Conservation (phyloP, 2,113 vertebrate genomes). For the Tylochromis polylepis region DNA sequence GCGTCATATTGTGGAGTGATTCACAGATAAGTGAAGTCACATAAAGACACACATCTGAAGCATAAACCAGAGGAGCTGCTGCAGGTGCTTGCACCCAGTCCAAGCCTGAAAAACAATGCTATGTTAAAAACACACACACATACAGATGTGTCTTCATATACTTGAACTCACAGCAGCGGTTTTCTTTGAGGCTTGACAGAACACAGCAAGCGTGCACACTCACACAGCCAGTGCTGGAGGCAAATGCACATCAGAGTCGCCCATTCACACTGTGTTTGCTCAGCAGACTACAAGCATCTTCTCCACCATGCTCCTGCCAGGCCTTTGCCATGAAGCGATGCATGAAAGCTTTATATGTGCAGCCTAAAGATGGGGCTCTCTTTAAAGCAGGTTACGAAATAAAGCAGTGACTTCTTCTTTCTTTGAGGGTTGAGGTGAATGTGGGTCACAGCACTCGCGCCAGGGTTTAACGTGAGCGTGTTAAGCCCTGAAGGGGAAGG, state of each 20-base stretch:
- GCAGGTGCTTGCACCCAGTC: not conserved
- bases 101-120: not conserved
- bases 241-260: not conserved
- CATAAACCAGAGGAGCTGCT: not conserved
- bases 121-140: not conserved
- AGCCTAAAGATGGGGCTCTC: not conserved
- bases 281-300: not conserved
- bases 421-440: conserved; percentile 5
- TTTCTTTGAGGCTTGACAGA: not conserved
- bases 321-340: not conserved
- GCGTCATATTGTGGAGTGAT: not conserved
- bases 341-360: not conserved
- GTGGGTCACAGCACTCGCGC: conserved; percentile 21
- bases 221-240: not conserved
- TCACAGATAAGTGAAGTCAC: not conserved
- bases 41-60: not conserved
- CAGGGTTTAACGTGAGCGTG: not conserved
- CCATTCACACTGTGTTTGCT: not conserved
- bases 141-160: not conserved
- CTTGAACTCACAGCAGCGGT: not conserved
- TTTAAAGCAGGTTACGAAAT: not conserved
- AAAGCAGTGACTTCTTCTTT: not conserved
- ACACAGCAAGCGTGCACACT: not conserved
- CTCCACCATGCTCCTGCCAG: not conserved
- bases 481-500: not conserved